These are phyloP conservation scores for Buphagus erythrorhynchus DNA, from an alignment of 2,797 vertebrate species.

Conservation along the genomic window DNA sequence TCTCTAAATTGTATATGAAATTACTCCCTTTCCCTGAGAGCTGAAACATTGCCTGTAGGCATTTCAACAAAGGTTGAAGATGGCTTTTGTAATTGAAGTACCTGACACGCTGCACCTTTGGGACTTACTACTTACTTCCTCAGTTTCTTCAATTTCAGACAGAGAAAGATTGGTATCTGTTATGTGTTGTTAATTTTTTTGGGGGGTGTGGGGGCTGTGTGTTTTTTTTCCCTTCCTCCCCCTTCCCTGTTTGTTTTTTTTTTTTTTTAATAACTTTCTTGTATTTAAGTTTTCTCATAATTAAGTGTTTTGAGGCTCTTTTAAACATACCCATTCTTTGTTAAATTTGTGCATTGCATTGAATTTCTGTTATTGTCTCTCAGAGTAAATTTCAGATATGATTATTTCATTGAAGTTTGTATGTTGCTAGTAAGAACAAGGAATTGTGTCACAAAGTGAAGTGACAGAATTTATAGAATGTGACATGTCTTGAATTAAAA, in stretches of 20 bases:
- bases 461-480: background rate
- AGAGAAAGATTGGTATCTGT: background rate
- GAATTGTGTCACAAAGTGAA: background rate
- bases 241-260: accelerated
- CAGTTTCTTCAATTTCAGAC: background rate
- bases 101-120: background rate
- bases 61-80: background rate
- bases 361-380: background rate
- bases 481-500: background rate
- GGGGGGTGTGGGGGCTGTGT: accelerated
- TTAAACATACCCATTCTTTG: background rate
- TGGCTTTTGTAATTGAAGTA: background rate
- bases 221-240: accelerated
- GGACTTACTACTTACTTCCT: background rate
- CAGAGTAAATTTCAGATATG: background rate
- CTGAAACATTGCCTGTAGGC: background rate
- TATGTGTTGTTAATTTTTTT: background rate
- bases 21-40: background rate
- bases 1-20: background rate
- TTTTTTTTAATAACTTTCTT: background rate
- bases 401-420: background rate
- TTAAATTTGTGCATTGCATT: background rate
- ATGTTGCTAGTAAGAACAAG: background rate
- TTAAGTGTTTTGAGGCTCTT: background rate
- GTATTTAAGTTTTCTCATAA: background rate